Base-by-base conservation (phyloP, 1,140 invertebrate genomes). In the Brachionus manjavacas region DNA sequence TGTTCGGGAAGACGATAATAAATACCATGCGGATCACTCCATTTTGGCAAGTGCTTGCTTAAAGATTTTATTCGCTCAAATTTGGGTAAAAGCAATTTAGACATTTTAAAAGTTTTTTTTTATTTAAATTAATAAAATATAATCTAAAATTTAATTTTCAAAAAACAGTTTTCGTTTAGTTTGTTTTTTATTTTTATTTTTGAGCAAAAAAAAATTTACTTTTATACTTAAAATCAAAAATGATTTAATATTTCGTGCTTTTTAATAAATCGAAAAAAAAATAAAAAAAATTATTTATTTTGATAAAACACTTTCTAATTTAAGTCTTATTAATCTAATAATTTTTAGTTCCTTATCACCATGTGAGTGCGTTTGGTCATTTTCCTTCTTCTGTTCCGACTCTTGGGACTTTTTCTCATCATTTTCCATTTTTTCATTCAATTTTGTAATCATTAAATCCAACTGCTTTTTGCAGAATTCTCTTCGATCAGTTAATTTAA, bases 1-100 rank as follows among this genome's bases (percentile, higher is more conserved):
- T 83, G 81, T 28, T 83, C 81, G 16, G 81, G 81, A 35, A 83
- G 41, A 28, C 81, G 81, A 46, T 81, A 64, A 68, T 66, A 81
- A 28, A 81, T 81, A 16, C 79, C 35, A 16, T 81, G 64, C 46
- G 79, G 79, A 46, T 81, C 52, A 23, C 46, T 64, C 79, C 79
- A 81, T 35, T 81, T 81, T 0, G 79, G 79, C 20, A 81, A 68
- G 9, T 81, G 79, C 35, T 43, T 60, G 23, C 79, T 55, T 11
- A 81, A 9, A 12, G 79, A 60, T 68, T 60, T 64, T 14, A 81
- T 39, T 8, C 79, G 35, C 25, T 81, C 79, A 35, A 81, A 81
- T 81, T 81, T 81, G 39, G 79, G 79, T 14, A 81, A 64, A 35
- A 81, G 35, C 14, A 81, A 64, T 7, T 43, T 81, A 20, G 79